phyloP scores from a whole-genome alignment of 2,888 invertebrate species.

The Nipponacmea schrenckii region DNA sequence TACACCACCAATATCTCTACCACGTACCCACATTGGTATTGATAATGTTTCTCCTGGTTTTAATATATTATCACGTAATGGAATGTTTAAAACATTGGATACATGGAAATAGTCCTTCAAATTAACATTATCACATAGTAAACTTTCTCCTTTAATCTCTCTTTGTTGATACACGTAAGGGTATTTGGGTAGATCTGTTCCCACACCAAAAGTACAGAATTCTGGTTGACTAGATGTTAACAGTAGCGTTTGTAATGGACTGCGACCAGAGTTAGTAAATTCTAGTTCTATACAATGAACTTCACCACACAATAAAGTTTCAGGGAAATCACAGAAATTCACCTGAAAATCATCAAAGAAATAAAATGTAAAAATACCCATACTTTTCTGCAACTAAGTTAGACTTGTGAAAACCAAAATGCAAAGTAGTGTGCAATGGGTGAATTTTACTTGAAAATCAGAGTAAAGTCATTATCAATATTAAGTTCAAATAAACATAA shows the following conservation, averaged over 20 bases:
- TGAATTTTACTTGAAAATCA: no score
- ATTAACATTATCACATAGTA: constrained; percentile 8
- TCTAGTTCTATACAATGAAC: constrained; percentile 77
- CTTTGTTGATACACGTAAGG: constrained; percentile 49
- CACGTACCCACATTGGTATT: constrained; percentile 77
- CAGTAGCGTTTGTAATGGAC: constrained; percentile 68
- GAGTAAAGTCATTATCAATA: no score
- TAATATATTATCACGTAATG: constrained; percentile 63
- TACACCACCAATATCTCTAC: constrained; percentile 75
- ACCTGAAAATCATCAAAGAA: constrained; percentile 75
- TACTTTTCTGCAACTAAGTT: no score
- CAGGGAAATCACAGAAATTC: constrained; percentile 76
- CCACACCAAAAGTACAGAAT: constrained; percentile 72
- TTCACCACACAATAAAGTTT: constrained; percentile 80
- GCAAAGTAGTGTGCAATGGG: no score
- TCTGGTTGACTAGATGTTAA: constrained; percentile 79
- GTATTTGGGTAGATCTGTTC: constrained; percentile 48
- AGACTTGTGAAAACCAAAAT: no score
- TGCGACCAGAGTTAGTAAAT: constrained; percentile 75
- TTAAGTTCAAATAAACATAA: background rate
- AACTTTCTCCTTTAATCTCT: constrained; percentile 14
- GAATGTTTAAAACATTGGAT: constrained; percentile 52
- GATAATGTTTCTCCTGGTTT: constrained; percentile 71
- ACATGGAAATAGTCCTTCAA: constrained; percentile 24
- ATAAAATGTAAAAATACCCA: constrained; percentile 11